phyloP scores from a whole-genome alignment of 2,797 vertebrate species.

The Falco naumanni region DNA sequence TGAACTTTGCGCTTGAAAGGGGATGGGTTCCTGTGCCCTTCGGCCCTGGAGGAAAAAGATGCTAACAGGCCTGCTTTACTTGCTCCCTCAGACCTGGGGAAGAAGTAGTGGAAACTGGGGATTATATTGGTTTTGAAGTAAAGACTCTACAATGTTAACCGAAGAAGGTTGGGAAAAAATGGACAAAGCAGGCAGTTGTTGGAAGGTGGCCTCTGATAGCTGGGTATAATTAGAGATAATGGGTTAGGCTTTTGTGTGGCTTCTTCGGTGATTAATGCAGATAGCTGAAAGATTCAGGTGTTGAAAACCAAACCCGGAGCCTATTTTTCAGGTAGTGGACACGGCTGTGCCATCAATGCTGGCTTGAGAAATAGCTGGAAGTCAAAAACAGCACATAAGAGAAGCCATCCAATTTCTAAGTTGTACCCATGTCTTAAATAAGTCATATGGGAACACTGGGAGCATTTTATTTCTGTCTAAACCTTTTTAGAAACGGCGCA shows the following conservation, averaged over 20 bases:
- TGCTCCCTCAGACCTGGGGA: slow-evolving; percentile 53
- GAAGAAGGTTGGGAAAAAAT: slow-evolving; percentile 31
- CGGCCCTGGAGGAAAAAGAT: slow-evolving; percentile 70
- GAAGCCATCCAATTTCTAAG: slow-evolving; percentile 44
- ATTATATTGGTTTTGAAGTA: slow-evolving; percentile 71
- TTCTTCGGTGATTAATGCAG: not conserved
- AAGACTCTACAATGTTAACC: slow-evolving; percentile 31
- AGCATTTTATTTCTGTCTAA: slow-evolving; percentile 40
- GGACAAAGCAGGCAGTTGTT: slow-evolving; percentile 55
- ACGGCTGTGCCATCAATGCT: not conserved
- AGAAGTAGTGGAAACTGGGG: slow-evolving; percentile 67
- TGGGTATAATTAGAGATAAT: not conserved
- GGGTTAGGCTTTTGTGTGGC: slow-evolving; percentile 54
- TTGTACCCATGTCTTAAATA: not conserved
- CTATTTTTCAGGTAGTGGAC: not conserved
- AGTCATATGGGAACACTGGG: slow-evolving; percentile 34
- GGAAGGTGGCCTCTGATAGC: slow-evolving; percentile 65
- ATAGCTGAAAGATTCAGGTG: not conserved
- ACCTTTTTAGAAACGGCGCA: not conserved
- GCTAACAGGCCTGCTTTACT: slow-evolving; percentile 68
- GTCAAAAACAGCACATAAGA: slow-evolving; percentile 11
- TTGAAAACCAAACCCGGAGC: not conserved
- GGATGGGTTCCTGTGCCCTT: slow-evolving; percentile 75
- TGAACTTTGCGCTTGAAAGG: slow-evolving; percentile 65
- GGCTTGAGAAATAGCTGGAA: not conserved